Conservation (phyloP, 1,140 invertebrate genomes). For the Heliothis subflexa region DNA sequence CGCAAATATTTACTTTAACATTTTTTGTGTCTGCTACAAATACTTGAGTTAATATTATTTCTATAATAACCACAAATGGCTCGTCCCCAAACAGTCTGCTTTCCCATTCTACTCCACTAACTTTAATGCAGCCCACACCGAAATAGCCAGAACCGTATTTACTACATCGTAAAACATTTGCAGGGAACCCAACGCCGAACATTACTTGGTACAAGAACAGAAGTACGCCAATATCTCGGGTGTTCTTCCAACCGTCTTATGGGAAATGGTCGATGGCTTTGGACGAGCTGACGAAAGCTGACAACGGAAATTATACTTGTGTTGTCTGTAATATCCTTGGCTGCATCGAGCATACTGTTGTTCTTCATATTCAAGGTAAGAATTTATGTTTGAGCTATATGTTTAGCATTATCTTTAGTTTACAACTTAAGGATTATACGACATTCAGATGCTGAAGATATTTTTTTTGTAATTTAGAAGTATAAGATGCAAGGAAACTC, state of each 20-base stretch:
- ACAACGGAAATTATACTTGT: slow-evolving; percentile 95
- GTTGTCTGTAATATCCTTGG: slow-evolving; percentile 92
- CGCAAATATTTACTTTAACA: neutral
- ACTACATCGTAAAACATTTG: slow-evolving; percentile 51
- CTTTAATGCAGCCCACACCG: slow-evolving; percentile 24
- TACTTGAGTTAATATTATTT: too few species aligned
- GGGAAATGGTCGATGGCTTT: slow-evolving; percentile 90
- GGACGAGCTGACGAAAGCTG: slow-evolving; percentile 91
- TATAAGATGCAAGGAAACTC: too few species aligned
- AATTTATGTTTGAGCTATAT: neutral
- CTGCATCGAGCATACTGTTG: slow-evolving; percentile 92
- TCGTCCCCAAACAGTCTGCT: slow-evolving; percentile 32
- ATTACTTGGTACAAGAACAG: slow-evolving; percentile 93
- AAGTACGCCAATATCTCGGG: slow-evolving; percentile 86
- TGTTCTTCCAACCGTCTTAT: slow-evolving; percentile 87
- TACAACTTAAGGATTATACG: too few species aligned
- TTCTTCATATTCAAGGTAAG: slow-evolving; percentile 91
- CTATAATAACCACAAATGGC: neutral
- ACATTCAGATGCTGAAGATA: too few species aligned
- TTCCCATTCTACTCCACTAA: slow-evolving; percentile 11
- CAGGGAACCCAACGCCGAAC: slow-evolving; percentile 91
- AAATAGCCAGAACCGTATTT: slow-evolving; percentile 20
- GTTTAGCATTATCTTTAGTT: neutral
- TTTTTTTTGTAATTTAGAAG: too few species aligned
- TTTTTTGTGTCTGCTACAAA: neutral